These are phyloP conservation scores for Pseudorhiza aurosa DNA, from an alignment of 30 jellyfish, hydroid and myxozoan genomes.

Conservation along the genomic window DNA sequence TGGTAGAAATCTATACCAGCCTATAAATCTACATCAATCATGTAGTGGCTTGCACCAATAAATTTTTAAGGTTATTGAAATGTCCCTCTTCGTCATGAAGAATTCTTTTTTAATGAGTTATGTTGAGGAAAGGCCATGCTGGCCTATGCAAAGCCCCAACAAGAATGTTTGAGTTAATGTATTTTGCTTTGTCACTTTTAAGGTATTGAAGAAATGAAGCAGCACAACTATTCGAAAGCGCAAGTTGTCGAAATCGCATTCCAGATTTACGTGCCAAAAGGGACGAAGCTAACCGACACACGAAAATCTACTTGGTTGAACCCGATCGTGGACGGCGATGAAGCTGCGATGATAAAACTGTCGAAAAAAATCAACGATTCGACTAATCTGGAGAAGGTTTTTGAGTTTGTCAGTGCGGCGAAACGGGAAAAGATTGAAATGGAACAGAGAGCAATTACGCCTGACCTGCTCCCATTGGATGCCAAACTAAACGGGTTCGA, in stretches of 20 bases:
- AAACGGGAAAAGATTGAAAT: constrained; percentile 45
- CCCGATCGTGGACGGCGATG: constrained; percentile 86
- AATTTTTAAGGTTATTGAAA: no score
- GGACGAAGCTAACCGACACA: constrained; percentile 77
- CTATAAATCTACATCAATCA: no score
- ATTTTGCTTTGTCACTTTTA: not conserved
- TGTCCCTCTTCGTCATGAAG: no score
- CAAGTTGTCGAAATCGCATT: constrained; percentile 80
- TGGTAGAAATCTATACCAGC: no score
- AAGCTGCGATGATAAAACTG: constrained; percentile 61
- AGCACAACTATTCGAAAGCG: constrained; percentile 55
- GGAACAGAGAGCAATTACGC: constrained; percentile 63
- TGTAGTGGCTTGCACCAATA: no score
- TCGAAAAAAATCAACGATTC: constrained; percentile 56
- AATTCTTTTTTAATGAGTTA: no score
- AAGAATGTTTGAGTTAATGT: no score
- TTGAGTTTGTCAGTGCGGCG: constrained; percentile 43
- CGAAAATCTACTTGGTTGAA: constrained; percentile 94
- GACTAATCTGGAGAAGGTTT: constrained; percentile 44
- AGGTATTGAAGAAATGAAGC: constrained; percentile 43
- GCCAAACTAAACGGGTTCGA: constrained; percentile 71
- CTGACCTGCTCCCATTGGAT: constrained; percentile 68
- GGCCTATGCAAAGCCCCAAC: no score
- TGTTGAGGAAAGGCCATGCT: no score
- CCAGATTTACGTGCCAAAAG: constrained; percentile 84